Evolutionary conservation across 2,888 invertebrate species (phyloP).

Genomic region (Calliphora vomitoria): DNA sequence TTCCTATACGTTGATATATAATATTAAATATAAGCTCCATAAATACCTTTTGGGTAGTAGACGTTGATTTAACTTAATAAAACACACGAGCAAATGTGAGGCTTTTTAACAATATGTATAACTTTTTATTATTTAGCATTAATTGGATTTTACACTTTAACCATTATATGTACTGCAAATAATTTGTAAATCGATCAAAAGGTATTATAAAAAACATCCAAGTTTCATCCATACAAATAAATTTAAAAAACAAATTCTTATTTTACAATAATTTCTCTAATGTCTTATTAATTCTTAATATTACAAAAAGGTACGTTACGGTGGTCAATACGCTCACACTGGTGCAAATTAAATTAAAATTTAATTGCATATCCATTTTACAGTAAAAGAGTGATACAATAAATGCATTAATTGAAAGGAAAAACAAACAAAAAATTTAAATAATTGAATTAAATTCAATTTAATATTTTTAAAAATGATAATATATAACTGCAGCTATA

Average conservation of each 20-base stretch:
- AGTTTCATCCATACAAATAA: background rate
- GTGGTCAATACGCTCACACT: slow-evolving; percentile 5
- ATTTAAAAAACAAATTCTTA: background rate
- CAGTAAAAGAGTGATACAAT: background rate
- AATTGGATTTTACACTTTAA: background rate
- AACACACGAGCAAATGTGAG: background rate
- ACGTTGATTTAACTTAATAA: no score
- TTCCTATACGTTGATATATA: no score
- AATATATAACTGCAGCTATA: background rate
- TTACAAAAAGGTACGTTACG: slow-evolving; percentile 12
- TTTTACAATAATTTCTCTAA: background rate
- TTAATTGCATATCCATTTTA: background rate
- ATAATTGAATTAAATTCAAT: background rate
- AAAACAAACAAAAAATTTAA: background rate
- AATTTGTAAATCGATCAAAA: slow-evolving; percentile 1
- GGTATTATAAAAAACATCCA: background rate
- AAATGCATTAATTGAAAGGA: background rate
- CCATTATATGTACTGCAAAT: background rate
- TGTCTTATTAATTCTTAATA: background rate
- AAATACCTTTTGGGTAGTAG: no score
- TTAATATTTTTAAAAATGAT: no score
- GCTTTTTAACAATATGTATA: background rate
- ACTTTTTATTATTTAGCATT: background rate
- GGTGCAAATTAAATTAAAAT: slow-evolving; percentile 1
- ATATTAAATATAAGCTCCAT: no score